Percentiles rank a stretch among this genome's conserved stretches.
Evolutionary conservation across 2,797 vertebrate genomes (phyloP).

Genomic region (Acipenser transmontanus): DNA sequence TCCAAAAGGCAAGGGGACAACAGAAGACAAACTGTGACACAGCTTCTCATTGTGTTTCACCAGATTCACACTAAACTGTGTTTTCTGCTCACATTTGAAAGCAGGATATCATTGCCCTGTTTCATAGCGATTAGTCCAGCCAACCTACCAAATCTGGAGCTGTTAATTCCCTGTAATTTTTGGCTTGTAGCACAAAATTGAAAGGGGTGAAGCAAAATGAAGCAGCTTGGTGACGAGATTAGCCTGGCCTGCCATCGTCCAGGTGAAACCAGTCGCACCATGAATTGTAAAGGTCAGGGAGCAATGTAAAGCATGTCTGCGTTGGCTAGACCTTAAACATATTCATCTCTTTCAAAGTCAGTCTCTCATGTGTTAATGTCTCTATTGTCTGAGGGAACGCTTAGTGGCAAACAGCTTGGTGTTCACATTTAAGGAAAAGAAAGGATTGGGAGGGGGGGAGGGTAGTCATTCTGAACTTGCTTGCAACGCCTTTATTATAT

Average conservation of each 20-base stretch:
- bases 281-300: constrained; percentile 32
- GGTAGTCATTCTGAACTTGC: constrained; percentile 25
- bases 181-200: background rate
- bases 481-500: constrained; percentile 9
- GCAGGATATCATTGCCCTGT: no score
- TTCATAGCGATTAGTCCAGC: background rate
- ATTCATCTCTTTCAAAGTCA: constrained; percentile 55
- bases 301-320: constrained; percentile 58
- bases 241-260: constrained; percentile 1
- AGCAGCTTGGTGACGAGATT: background rate
- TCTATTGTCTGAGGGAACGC: constrained; percentile 56
- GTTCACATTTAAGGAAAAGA: constrained; percentile 47
- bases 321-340: constrained; percentile 47
- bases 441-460: constrained; percentile 6
- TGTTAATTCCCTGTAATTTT: constrained; percentile 4
- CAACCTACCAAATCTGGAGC: background rate
- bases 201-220: background rate
- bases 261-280: constrained; percentile 11
- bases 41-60: no score
- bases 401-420: constrained; percentile 64
- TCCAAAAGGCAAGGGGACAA: no score
- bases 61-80: no score
- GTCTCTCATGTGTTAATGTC: constrained; percentile 71
- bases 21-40: no score
- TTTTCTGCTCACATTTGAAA: no score